Evolutionary conservation across 1,140 invertebrate species (phyloP), one percentile per base, ranked within the genome.

Genomic region (Achroia grisella): DNA sequence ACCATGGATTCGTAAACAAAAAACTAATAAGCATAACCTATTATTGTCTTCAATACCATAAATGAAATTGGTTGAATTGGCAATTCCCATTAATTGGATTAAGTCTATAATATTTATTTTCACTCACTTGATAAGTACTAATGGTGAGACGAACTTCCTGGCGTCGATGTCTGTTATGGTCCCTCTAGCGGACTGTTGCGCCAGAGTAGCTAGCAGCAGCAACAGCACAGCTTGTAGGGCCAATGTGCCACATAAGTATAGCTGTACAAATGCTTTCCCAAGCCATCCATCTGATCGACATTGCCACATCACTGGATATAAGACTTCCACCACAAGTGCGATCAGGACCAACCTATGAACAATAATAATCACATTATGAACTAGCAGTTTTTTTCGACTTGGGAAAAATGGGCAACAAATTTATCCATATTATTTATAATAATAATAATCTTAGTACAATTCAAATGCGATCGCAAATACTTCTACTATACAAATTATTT

Each of bases 161-260:
- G 89, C 88, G 42, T 90, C 87, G 32, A 89, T 89, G 55, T 93
- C 91, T n/a, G 90, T 90, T 46, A 93, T 93, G 33, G 90, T 89
- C 11, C 92, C 92, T 52, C 89, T 87, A 1, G 91, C 89, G 43
- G 91, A 93, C 28, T 91, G 87, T 70, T 90, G 91, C 4, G 92
- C 90, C 47, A 93, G 86, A n/a, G 89, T 82, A 10, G 90, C 86
- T 46, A 92, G 71, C 1, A 93, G 76, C 40, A 92, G 60, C 52
- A 91, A 88, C 5, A 91, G 86, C 9, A 87, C 63, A 4, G 85
- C 84, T 30, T 93, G 88, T 37, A 93, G 85, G 0, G 86, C 71
- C 52, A 91, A 62, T 60, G 91, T 90, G 11, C 91, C 91, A 40
- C 89, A 86, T 6, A 93, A 81, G 61, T 92, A 93, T 14, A 89